phyloP scores from a whole-genome alignment of 2,888 invertebrate genomes.

The Caenorhabditis sp. region DNA sequence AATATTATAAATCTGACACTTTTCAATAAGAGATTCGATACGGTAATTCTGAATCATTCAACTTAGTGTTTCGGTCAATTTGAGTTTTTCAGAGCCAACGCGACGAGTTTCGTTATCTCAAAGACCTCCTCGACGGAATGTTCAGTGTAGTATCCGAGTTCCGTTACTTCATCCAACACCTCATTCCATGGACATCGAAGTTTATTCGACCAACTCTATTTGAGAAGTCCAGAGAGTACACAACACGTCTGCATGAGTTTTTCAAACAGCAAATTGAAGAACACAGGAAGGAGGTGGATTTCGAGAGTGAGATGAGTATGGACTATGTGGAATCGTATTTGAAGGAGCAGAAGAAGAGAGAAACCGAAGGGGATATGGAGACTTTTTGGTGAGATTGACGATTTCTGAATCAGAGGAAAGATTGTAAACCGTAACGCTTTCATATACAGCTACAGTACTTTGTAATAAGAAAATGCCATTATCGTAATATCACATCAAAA shows the following conservation, averaged over 20 bases:
- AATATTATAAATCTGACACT: slow-evolving; percentile 61
- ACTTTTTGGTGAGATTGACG: slow-evolving; percentile 56
- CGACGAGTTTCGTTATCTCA: slow-evolving; percentile 22
- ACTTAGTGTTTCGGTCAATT: too few relatives aligned
- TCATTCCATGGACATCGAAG: slow-evolving; percentile 26
- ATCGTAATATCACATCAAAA: too few relatives aligned
- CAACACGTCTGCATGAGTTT: not conserved
- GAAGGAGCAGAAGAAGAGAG: slow-evolving; percentile 46
- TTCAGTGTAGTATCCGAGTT: not conserved
- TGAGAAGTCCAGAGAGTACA: not conserved
- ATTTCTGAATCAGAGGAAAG: too few relatives aligned
- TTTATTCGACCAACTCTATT: not conserved
- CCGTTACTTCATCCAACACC: slow-evolving; percentile 16
- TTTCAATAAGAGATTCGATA: slow-evolving; percentile 34
- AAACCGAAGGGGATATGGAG: slow-evolving; percentile 37
- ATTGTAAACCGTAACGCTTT: too few relatives aligned
- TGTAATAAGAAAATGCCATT: too few relatives aligned
- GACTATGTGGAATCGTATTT: slow-evolving; percentile 32
- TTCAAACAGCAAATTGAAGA: slow-evolving; percentile 26
- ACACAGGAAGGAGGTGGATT: slow-evolving; percentile 11
- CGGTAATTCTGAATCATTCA: too few relatives aligned
- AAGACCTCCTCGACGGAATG: slow-evolving; percentile 18
- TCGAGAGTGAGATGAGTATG: slow-evolving; percentile 1
- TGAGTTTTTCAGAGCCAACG: not conserved
- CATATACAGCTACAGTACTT: too few relatives aligned